phyloP scores from a whole-genome alignment of 2,888 invertebrate species.

The Amiota mariae region DNA sequence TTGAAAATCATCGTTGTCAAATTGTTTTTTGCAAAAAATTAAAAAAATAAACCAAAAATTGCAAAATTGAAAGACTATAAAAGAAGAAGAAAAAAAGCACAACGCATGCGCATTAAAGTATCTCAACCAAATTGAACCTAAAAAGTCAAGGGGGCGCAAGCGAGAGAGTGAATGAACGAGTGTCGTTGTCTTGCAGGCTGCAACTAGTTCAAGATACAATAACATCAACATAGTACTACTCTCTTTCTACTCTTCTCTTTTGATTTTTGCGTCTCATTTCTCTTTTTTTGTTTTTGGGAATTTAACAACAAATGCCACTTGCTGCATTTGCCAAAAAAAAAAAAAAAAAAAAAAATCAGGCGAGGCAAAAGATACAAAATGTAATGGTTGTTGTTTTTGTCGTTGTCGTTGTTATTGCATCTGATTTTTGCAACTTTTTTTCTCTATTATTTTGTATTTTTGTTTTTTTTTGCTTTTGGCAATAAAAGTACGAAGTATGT shows the following conservation, averaged over 20 bases:
- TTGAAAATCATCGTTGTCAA: not conserved
- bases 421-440: too few relatives aligned
- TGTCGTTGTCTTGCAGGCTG: too few relatives aligned
- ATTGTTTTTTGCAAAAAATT: not conserved
- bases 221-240: too few relatives aligned
- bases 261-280: too few relatives aligned
- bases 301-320: conserved; percentile 20
- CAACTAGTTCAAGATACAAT: too few relatives aligned
- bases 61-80: too few relatives aligned
- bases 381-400: conserved; percentile 28
- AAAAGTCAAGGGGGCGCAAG: too few relatives aligned
- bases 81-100: not conserved
- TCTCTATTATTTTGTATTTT: conserved; percentile 35
- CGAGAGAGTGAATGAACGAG: too few relatives aligned
- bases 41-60: not conserved
- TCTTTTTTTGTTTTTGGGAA: too few relatives aligned
- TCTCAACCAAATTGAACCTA: not conserved
- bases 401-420: conserved; percentile 18
- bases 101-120: conserved; percentile 23
- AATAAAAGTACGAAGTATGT: conserved; percentile 55
- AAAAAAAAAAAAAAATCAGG: too few relatives aligned
- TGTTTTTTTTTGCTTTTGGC: conserved; percentile 45
- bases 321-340: conserved; percentile 18
- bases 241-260: too few relatives aligned
- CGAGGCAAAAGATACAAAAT: not conserved